Conservation (phyloP, 2,888 invertebrate species). For the Bhutanitis thaidina region DNA sequence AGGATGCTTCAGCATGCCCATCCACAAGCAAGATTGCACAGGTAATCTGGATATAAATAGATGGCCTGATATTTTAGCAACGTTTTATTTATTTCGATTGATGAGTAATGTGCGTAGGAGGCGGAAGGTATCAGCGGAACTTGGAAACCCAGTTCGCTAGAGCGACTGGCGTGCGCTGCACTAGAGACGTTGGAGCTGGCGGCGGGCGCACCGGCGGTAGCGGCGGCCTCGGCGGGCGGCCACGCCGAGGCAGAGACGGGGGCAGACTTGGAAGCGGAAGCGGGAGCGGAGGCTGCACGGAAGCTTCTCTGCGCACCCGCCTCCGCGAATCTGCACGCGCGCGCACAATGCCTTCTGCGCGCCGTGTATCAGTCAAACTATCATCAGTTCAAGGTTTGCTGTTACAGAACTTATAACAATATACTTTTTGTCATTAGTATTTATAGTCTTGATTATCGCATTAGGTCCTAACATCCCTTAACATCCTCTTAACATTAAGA, state of each 20-base stretch:
- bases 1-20: slow-evolving; percentile 82
- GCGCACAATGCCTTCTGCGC: slow-evolving; percentile 90
- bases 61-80: too few species aligned
- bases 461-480: too few species aligned
- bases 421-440: too few species aligned
- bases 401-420: too few species aligned
- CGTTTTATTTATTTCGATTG: too few species aligned
- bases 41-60: slow-evolving; percentile 35
- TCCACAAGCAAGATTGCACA: slow-evolving; percentile 68
- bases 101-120: slow-evolving; percentile 55
- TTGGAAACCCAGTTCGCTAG: slow-evolving; percentile 64
- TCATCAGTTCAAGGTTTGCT: slow-evolving; percentile 89
- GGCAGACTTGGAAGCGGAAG: slow-evolving; percentile 46
- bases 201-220: slow-evolving; percentile 42
- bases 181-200: slow-evolving; percentile 66
- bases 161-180: slow-evolving; percentile 68
- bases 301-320: slow-evolving; percentile 70
- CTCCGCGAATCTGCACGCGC: slow-evolving; percentile 59
- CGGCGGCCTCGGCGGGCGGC: slow-evolving; percentile 2
- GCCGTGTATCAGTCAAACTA: slow-evolving; percentile 88
- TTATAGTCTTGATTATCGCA: too few species aligned
- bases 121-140: slow-evolving; percentile 47
- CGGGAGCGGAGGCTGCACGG: slow-evolving; percentile 54
- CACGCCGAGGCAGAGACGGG: slow-evolving; percentile 24
- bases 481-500: too few species aligned